Percentiles rank a stretch among this genome's conserved stretches.
Evolutionary conservation across 1,140 invertebrate species (phyloP).

Genomic region (Drosophila truncata): DNA sequence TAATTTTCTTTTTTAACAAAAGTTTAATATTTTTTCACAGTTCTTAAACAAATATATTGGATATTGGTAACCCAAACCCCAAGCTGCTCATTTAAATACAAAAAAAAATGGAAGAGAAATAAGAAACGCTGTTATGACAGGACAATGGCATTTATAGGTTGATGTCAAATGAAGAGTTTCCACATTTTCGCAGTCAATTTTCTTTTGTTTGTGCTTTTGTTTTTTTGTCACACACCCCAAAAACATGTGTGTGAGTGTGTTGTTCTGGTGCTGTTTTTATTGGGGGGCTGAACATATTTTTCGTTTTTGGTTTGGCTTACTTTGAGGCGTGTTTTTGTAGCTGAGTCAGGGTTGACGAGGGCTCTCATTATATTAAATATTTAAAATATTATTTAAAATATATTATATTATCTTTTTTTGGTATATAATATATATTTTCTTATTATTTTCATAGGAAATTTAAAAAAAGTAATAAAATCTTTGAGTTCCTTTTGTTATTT

Average conservation of each 20-base stretch:
- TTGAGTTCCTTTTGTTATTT: no score
- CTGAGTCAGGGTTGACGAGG: conserved; percentile 21
- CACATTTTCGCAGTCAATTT: conserved; percentile 76
- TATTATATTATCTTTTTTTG: no score
- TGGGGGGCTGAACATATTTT: conserved; percentile 55
- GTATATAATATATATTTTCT: no score
- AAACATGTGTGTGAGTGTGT: neutral
- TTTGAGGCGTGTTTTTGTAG: conserved; percentile 20
- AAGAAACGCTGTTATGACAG: conserved; percentile 15
- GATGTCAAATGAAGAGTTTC: conserved; percentile 47
- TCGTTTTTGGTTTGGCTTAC: conserved; percentile 53
- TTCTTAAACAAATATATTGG: neutral
- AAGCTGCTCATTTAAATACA: conserved; percentile 21
- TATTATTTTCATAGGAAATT: neutral
- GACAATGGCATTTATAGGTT: conserved; percentile 18
- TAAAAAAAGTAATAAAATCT: no score
- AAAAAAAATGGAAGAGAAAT: conserved; percentile 45
- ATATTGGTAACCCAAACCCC: conserved; percentile 17
- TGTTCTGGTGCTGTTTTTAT: conserved; percentile 50
- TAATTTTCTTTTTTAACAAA: neutral
- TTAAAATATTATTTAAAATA: neutral
- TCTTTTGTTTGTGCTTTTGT: conserved; percentile 70
- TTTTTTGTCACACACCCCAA: conserved; percentile 31
- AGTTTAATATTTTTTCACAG: neutral
- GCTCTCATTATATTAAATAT: neutral